Evolutionary conservation across 2,113 vertebrate genomes (phyloP), one percentile per base, ranked within the genome.

Genomic region (Sylvicapra grimmia): DNA sequence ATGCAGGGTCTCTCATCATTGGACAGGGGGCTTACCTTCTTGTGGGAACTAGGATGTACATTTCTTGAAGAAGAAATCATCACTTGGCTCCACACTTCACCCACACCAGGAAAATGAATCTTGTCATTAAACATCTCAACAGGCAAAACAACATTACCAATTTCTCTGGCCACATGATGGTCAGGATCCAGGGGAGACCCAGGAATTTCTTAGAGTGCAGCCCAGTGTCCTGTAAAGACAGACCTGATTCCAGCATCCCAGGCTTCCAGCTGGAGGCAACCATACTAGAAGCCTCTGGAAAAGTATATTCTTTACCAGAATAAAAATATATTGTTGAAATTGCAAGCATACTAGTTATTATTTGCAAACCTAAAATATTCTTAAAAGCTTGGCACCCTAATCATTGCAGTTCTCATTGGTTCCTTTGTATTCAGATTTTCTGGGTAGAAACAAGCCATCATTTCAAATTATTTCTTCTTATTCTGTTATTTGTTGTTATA

Each of bases 11-110:
- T 40, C 36, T 40, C 5, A 75, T 23, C 36, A 12, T 40, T 36
- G 68, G 11, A 75, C 36, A 5, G 5, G 68, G 68, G 68, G n/a
- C 5, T 75, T 8, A 47, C 44, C 44, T 8, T 29, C 6, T 2
- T 29, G 25, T 79, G 44, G 75, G 75, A 79, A 29, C 44, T 29
- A 47, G 75, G 44, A 79, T 29, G 6, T 79, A 79, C 36, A 29
- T 4, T 79, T 44, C 44, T 79, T 79, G 65, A 72, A 72, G 65
- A 36, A 68, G 65, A 36, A 36, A 11, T 36, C 65, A 72, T 36
- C 65, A n/a, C 65, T 21, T 0, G 0, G 65, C n/a, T 72, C 8
- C 9, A 72, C 9, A 72, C 65, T 47, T 47, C 68, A 40, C 36
- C 68, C 21, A 75, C 21, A 40, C 12, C 68, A 75, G 68, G 5